Conservation (phyloP, 2,113 vertebrate genomes). For the Myotis davidii region DNA sequence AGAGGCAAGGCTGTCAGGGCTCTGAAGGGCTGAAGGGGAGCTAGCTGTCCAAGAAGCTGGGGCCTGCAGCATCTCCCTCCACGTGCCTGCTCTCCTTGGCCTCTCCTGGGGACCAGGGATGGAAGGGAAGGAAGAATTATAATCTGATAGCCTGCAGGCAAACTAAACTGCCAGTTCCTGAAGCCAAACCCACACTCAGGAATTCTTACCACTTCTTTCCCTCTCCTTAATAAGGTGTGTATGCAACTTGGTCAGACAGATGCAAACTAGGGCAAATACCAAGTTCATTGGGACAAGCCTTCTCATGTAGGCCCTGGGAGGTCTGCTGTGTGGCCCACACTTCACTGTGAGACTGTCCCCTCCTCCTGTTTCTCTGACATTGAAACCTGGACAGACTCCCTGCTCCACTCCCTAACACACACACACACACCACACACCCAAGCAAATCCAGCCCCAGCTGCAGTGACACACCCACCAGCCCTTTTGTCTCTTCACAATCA, state of each 20-base stretch:
- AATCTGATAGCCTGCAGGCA: neutral
- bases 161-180: neutral
- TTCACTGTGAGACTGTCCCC: neutral
- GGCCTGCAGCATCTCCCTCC: neutral
- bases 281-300: neutral
- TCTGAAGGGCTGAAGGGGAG: neutral
- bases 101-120: neutral
- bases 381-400: neutral
- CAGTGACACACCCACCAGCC: slow-evolving; percentile 41
- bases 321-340: neutral
- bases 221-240: neutral
- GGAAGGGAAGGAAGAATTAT: neutral
- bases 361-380: neutral
- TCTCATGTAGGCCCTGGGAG: neutral
- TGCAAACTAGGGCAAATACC: neutral
- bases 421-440: neutral
- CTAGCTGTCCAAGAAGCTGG: neutral
- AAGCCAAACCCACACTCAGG: neutral
- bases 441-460: slow-evolving; percentile 49
- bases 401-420: neutral
- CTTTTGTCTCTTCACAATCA: slow-evolving; percentile 39
- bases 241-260: neutral
- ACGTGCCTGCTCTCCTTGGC: neutral
- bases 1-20: neutral
- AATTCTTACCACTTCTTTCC: neutral